phyloP scores from a whole-genome alignment of 2,113 vertebrate species.

The Xiphorhynchus elegans region DNA sequence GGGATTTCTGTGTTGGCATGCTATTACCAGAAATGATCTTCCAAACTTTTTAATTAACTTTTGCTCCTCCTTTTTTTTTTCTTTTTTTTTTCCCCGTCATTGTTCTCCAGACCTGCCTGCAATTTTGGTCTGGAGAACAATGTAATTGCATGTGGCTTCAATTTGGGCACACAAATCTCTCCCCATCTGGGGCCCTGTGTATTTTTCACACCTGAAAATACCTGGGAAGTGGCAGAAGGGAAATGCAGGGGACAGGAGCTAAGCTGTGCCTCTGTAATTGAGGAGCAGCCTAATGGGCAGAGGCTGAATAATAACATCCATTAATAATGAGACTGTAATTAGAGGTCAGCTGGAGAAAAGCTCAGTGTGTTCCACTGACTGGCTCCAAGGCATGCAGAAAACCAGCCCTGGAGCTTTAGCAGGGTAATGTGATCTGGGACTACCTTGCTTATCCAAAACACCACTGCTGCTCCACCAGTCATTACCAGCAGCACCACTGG shows the following conservation, averaged over 20 bases:
- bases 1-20: neutral
- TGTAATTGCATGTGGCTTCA: neutral
- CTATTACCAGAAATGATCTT: conserved; percentile 41
- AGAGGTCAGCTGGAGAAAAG: conserved; percentile 52
- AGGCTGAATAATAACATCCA: conserved; percentile 21
- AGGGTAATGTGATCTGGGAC: neutral
- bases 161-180: neutral
- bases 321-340: conserved; percentile 60
- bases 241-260: neutral
- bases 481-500: neutral
- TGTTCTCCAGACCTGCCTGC: neutral
- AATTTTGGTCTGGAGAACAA: conserved; percentile 67
- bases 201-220: neutral
- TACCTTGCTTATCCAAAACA: conserved; percentile 27
- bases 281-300: conserved; percentile 38
- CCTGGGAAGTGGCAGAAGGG: neutral
- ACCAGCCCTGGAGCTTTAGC: conserved; percentile 6
- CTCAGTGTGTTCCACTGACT: neutral
- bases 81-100: neutral
- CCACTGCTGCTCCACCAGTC: neutral
- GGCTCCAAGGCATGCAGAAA: conserved; percentile 15
- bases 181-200: neutral
- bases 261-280: conserved; percentile 8
- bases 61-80: neutral
- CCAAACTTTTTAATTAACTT: conserved; percentile 35